These are phyloP conservation scores for Ridgeia piscesae DNA, from an alignment of 1,140 invertebrate genomes.

Conservation along the genomic window DNA sequence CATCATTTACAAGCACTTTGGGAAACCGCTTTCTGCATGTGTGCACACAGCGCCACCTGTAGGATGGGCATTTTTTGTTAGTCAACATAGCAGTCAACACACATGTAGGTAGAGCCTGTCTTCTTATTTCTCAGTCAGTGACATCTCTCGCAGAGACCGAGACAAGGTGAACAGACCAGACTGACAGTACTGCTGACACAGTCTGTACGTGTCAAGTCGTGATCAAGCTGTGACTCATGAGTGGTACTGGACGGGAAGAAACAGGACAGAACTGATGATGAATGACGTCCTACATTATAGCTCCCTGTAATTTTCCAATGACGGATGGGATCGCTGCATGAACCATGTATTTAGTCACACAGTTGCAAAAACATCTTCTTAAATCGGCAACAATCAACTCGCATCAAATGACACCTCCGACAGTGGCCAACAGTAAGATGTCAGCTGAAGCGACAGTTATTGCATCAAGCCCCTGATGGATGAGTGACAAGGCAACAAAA, in stretches of 20 bases:
- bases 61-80: no score
- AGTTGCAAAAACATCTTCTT: neutral
- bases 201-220: no score
- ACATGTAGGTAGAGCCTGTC: neutral
- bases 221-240: no score
- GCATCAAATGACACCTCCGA: neutral
- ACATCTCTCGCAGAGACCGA: neutral
- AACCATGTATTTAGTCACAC: neutral
- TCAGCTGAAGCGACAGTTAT: neutral
- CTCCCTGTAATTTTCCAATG: neutral
- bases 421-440: neutral
- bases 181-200: no score
- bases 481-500: neutral
- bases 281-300: neutral
- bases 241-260: neutral
- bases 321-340: neutral
- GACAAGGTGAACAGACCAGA: neutral
- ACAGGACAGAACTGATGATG: neutral
- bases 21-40: no score
- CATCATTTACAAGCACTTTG: no score
- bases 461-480: neutral
- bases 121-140: neutral
- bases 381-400: neutral
- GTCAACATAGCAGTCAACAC: neutral
- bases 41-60: no score